Base-by-base conservation (phyloP, 2,113 vertebrate genomes). In the Anas platyrhynchos region DNA sequence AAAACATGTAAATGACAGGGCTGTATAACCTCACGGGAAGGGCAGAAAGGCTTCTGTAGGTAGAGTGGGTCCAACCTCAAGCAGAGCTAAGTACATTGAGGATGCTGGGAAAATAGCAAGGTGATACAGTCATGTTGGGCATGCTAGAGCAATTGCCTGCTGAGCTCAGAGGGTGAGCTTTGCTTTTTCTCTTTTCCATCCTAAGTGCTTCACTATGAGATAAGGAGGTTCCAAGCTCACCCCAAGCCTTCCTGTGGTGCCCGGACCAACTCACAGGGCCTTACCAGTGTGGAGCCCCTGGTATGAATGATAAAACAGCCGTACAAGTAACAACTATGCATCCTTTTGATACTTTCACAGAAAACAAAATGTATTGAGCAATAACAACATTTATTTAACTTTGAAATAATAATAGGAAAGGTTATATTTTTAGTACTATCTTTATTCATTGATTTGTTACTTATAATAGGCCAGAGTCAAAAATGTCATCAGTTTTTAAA, bases 401-500 rank as follows among this genome's bases (percentile, higher is more conserved):
- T 58, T 58, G 13, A 43, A 92, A 89, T 61, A 17, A 0, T 61
- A 54, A 78, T 12, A 91, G 17, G 61, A 67, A 56, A 66, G 23
- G n/a, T 46, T 88, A 7, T 71, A 81, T 81, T 83, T 89, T n/a
- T 34, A 91, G 43, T 18, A 79, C 29, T 62, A 18, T 71, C 56
- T 74, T 89, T 54, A 83, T 63, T 85, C 18, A 84, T 46, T 7
- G 36, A 80, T 89, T 83, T 80, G 29, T 46, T 87, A 65, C 16
- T 90, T 83, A n/a, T 44, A 86, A 36, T 25, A 72, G 50, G 88
- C 22, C n/a, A 23, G 7, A 89, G 44, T 82, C 8, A 83, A 85
- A 89, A 80, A 72, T 36, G 55, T 56, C 27, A 32, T 77, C 50
- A 22, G n/a, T 87, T 83, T 95, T 90, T 88, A 21, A 63, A 86